Evolutionary conservation across 2,888 invertebrate genomes (phyloP), one percentile per base, ranked within the genome.

Genomic region (Petrolisthes cinctipes): DNA sequence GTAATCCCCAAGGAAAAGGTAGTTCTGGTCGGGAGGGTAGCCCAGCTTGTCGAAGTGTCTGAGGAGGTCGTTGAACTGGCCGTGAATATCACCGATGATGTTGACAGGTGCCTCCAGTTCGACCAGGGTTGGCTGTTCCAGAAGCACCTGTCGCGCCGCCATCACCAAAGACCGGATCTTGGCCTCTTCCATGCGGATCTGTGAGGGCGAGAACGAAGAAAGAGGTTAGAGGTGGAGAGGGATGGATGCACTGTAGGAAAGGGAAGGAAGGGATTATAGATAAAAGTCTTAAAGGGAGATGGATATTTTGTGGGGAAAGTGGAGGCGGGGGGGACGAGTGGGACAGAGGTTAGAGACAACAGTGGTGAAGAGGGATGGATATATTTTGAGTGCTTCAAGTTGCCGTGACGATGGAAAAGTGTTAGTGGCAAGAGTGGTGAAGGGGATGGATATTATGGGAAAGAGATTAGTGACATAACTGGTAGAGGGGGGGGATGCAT

Each of bases 1-100:
- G 91, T 94, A 94, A 91, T 94, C 94, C 4, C 94, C 94, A 3
- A 94, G 92, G 91, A 94, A 94, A 37, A 94, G 92, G 91, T 94
- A 94, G 92, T 94, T 94, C 66, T 93, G 92, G 66, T 93, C 92
- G 4, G 94, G 94, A 6, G 94, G 94, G 91, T 93, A 94, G 9
- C 94, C 94, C 91, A 93, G 92, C 78, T 92, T 92, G 88, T 94
- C 93, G 92, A 94, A 94, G 89, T 94, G 93, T 76, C 93, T 91
- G 7, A 94, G 92, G 54, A 94, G 92, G 91, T 94, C 94, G 86
- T 93, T 93, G 91, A 92, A 94, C 92, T 94, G 94, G 20, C 94
- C 93, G 91, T 93, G 94, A 54, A 94, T 94, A 91, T 94, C 94
- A 7, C 94, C 94, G 88, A 93, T 93, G 75, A 94, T 93, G 91